Evolutionary conservation across 2,113 vertebrate species (phyloP).

Genomic region (Jacana jacana): DNA sequence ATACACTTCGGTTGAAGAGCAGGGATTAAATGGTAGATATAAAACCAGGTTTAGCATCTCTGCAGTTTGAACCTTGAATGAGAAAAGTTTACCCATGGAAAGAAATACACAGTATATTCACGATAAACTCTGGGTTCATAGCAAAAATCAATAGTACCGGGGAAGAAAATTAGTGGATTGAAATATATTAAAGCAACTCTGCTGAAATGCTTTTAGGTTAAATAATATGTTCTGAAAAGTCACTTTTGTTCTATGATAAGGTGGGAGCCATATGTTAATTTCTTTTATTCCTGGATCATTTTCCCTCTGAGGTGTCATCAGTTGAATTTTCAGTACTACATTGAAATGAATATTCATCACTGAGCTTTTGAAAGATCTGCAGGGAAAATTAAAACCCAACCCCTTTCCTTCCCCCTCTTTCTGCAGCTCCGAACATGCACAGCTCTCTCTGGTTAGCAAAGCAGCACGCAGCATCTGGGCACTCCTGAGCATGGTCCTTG

Average conservation of each 20-base stretch:
- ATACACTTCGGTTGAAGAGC: neutral
- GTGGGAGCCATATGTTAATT: constrained; percentile 67
- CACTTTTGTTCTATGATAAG: constrained; percentile 40
- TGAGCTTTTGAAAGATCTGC: constrained; percentile 13
- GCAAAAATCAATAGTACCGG: neutral
- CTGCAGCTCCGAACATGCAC: neutral
- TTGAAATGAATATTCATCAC: constrained; percentile 54
- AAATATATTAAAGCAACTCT: neutral
- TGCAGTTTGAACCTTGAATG: neutral
- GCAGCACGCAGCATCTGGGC: neutral
- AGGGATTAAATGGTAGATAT: neutral
- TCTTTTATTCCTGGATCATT: constrained; percentile 60
- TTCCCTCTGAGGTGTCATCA: constrained; percentile 31
- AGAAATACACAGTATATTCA: neutral
- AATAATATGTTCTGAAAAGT: constrained; percentile 43
- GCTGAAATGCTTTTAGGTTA: constrained; percentile 6
- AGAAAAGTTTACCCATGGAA: neutral
- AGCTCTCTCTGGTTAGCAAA: neutral
- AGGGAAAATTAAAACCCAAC: neutral
- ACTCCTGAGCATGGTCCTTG: accelerated
- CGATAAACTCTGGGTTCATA: neutral
- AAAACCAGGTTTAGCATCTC: neutral
- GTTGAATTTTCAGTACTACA: constrained; percentile 38
- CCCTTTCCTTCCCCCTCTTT: neutral
- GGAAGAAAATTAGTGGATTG: constrained; percentile 1